Evolutionary conservation across 2,113 vertebrate genomes (phyloP), one percentile per base, ranked within the genome.

Genomic region (Daphoenositta chrysoptera): DNA sequence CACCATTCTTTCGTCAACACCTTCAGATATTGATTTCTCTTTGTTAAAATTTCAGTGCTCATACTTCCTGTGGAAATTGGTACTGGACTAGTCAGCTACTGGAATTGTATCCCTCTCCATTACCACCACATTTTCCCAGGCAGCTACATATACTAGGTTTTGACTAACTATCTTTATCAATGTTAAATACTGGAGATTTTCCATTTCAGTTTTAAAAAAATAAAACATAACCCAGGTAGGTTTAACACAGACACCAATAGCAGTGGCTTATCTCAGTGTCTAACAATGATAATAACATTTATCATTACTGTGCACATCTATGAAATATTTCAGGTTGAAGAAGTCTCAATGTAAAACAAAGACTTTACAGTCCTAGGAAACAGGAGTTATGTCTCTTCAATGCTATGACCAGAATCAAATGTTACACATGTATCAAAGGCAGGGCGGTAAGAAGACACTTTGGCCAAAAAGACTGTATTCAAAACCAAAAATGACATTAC

Each of bases 381-480:
- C 0, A 1, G 33, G 24, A 80, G 37, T 53, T 57, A 4, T 5
- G 18, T 33, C 26, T 92, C 42, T 83, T 42, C 2, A 3, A 16
- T 45, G 18, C 21, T 50, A 10, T 26, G 26, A 64, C 27, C 45
- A 66, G n/a, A 76, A 60, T 48, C 22, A 53, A 69, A 53, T 3
- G 9, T 61, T 40, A 65, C 31, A 57, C 14, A 28, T 5, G 8
- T 11, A 42, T 30, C 12, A 80, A 81, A 58, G 0, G 3, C 63
- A 86, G 11, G 14, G 8, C 77, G 13, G 4, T 5, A 30, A 14
- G 11, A 72, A 50, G 15, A 50, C 5, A 35, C 63, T 80, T 48
- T 54, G 31, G 26, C 10, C 37, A 86, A 60, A n/a, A 63, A 0
- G 1, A 85, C 4, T 2, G 0, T 13, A 44, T 77, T 61, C 33